These are phyloP conservation scores for Acanthochromis polyacanthus DNA, from an alignment of 2,113 vertebrate genomes.

Conservation along the genomic window DNA sequence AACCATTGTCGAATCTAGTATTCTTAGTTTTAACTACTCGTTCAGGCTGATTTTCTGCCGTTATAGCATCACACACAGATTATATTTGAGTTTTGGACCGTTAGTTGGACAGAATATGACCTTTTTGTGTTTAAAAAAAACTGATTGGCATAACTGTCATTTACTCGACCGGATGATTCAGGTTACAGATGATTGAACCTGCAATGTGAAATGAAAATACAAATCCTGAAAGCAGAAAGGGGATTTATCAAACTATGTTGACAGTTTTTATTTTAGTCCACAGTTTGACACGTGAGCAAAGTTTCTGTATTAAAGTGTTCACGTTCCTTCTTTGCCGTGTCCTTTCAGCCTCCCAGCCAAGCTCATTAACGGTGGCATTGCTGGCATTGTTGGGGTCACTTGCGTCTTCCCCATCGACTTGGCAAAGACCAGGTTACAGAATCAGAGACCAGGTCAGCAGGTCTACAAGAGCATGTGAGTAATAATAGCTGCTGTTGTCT, in stretches of 20 bases:
- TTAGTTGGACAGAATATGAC: too few species aligned
- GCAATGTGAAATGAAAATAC: too few species aligned
- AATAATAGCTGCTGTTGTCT: background rate
- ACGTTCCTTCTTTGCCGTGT: background rate
- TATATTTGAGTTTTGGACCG: too few species aligned
- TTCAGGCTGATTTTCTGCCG: too few species aligned
- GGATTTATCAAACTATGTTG: background rate
- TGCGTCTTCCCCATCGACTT: constrained; percentile 90
- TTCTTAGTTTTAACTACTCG: too few species aligned
- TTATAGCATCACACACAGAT: too few species aligned
- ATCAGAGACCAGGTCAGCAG: constrained; percentile 88
- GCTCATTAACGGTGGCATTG: constrained; percentile 89
- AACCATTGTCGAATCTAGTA: background rate
- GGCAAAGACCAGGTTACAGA: constrained; percentile 90
- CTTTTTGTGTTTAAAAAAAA: too few species aligned
- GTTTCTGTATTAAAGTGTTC: background rate
- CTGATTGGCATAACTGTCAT: too few species aligned
- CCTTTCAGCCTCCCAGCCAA: constrained; percentile 87
- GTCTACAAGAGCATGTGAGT: constrained; percentile 90
- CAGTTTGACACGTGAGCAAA: background rate
- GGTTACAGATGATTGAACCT: too few species aligned
- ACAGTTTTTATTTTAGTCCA: background rate
- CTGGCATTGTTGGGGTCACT: constrained; percentile 89
- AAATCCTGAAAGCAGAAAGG: too few species aligned
- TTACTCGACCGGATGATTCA: too few species aligned